Percentiles rank a stretch among this genome's conserved stretches.
These are phyloP conservation scores for Casuarius casuarius DNA, from an alignment of 2,113 vertebrate genomes.

Conservation along the genomic window DNA sequence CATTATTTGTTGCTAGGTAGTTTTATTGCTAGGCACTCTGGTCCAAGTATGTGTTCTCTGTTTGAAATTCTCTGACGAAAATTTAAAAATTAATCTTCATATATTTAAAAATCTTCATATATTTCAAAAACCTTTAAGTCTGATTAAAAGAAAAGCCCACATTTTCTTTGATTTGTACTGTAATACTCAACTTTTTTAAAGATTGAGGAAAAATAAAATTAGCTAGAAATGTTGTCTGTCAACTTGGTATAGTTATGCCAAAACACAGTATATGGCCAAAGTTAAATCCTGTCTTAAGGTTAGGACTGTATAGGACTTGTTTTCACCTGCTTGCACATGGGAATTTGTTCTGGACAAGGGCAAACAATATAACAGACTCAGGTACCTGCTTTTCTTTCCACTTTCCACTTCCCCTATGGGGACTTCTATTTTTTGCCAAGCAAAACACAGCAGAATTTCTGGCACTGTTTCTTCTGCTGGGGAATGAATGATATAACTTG, in stretches of 20 bases:
- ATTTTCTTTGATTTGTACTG: background rate
- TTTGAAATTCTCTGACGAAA: conserved; percentile 9
- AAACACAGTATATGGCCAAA: background rate
- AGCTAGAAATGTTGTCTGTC: background rate
- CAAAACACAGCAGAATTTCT: conserved; percentile 53
- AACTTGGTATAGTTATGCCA: background rate
- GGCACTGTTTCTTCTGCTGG: conserved; percentile 21
- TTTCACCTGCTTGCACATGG: background rate
- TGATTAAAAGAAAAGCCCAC: background rate
- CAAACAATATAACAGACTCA: fast-evolving
- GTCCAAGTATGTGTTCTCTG: conserved; percentile 14
- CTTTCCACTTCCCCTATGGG: background rate
- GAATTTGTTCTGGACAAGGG: background rate
- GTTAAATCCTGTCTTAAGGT: background rate
- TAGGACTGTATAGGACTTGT: background rate
- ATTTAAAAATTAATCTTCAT: background rate
- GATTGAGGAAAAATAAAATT: background rate
- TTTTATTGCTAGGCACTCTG: background rate
- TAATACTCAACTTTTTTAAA: background rate
- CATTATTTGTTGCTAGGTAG: background rate
- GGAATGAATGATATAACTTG: conserved; percentile 41
- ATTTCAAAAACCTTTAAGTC: background rate
- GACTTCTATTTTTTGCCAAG: conserved; percentile 14
- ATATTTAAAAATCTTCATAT: background rate
- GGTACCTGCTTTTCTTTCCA: background rate